These are phyloP conservation scores for Mohoua ochrocephala DNA, from an alignment of 2,113 vertebrate species.

Conservation along the genomic window DNA sequence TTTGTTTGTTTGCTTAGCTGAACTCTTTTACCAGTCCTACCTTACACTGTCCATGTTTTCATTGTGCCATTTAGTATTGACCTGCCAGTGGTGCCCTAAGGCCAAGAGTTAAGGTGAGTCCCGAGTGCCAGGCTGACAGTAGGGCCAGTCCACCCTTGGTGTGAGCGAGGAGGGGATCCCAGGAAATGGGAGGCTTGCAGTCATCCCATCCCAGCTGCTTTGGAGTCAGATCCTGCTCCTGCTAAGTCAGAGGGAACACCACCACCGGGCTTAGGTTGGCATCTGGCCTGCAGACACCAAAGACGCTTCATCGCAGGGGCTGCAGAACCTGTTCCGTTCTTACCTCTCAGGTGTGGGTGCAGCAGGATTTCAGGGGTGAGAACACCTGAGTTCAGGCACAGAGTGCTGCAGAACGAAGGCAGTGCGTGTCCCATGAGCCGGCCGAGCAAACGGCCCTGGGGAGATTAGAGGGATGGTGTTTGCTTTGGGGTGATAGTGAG, in stretches of 20 bases:
- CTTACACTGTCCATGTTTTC: background rate
- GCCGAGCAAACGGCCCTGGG: background rate
- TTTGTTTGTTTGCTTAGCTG: background rate
- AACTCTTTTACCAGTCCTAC: background rate
- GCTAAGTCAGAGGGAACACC: background rate
- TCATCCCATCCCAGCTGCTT: rapidly evolving
- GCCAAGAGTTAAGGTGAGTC: background rate
- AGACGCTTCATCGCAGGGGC: rapidly evolving
- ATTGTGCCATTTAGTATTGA: background rate
- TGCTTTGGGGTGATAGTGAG: background rate
- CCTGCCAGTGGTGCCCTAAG: background rate
- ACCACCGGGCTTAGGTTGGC: background rate
- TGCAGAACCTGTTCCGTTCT: background rate
- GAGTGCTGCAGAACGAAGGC: background rate
- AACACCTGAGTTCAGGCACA: background rate
- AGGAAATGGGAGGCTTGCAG: background rate
- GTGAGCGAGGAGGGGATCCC: background rate
- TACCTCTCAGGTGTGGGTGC: rapidly evolving
- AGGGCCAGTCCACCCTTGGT: rapidly evolving
- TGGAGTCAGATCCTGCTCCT: background rate
- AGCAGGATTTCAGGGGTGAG: background rate
- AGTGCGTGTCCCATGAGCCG: background rate
- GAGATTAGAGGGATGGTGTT: background rate
- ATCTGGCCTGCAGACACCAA: background rate
- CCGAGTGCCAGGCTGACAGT: background rate